Evolutionary conservation across 2,888 invertebrate species (phyloP), one percentile per base, ranked within the genome.

Genomic region (Megamerina dolium): DNA sequence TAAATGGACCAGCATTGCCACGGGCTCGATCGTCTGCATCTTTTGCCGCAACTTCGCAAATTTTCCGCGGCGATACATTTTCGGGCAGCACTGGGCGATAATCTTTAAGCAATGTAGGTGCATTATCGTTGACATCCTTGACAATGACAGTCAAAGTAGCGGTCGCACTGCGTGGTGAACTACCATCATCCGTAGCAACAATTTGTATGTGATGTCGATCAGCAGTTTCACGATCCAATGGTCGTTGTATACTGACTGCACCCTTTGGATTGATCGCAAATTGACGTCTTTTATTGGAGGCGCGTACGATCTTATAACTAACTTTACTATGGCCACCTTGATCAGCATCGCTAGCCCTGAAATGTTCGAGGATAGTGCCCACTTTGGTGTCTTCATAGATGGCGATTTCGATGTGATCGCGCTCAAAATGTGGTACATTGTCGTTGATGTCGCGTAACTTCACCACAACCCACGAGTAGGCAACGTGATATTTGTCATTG

Each of bases 401-500:
- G 34, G 85, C 84, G 10, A 87, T 86, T 73, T 90, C 92, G 61
- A 94, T 90, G 68, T 91, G 91, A 27, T 93, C 88, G 48, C 85
- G 80, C 63, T 93, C 91, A 68, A 91, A 94, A 58, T 86, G 85
- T 10, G 95, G 95, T 70, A 89, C 88, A 77, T 96, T 95, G 76
- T 97, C 96, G 74, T 96, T 96, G 57, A 89, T 89, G 70, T 97
- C 96, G 43, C 89, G 79, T 51, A 97, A 76, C 66, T 86, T 87
- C 36, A 95, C 90, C 46, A 87, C 87, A 48, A 94, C 91, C 87
- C 90, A 91, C 3, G 93, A 92, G 70, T 91, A 90, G 46, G 93
- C 93, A 50, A 93, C 90, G 74, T 94, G 93, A 69, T 93, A 89
- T 70, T 95, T 94, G 72, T 97, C 96, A 70, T 88, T 89, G 72